Conservation (phyloP, 2,888 invertebrate species). For the Agonopterix arenella region DNA sequence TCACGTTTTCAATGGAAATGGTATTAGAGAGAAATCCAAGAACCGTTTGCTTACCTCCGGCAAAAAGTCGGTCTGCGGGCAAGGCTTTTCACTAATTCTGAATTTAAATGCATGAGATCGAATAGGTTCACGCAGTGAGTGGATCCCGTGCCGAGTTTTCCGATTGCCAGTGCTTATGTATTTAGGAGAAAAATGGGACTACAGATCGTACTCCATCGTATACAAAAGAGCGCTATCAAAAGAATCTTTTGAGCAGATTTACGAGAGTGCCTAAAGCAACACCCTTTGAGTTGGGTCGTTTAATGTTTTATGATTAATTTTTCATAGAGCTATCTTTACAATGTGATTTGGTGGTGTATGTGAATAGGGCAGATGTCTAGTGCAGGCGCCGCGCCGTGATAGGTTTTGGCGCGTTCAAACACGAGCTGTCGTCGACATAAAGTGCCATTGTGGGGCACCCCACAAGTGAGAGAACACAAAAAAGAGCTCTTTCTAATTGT, state of each 20-base stretch:
- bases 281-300: background rate
- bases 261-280: conserved; percentile 19
- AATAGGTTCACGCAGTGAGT: conserved; percentile 63
- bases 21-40: conserved; percentile 48
- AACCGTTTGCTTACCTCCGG: conserved; percentile 53
- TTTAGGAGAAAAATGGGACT: conserved; percentile 58
- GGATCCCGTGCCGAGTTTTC: conserved; percentile 51
- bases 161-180: conserved; percentile 66
- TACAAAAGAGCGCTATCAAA: conserved; percentile 49
- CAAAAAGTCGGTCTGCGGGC: conserved; percentile 56
- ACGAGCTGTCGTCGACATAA: conserved; percentile 55
- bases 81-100: conserved; percentile 70
- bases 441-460: conserved; percentile 56
- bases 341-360: conserved; percentile 42
- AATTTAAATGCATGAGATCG: conserved; percentile 77
- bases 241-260: conserved; percentile 43
- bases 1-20: conserved; percentile 60
- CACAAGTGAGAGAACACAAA: conserved; percentile 34
- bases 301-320: conserved; percentile 17
- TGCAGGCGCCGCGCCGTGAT: conserved; percentile 33
- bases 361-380: conserved; percentile 63
- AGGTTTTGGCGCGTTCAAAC: conserved; percentile 47
- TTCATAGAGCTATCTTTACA: conserved; percentile 27
- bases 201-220: conserved; percentile 40
- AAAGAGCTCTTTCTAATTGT: conserved; percentile 67